Base-by-base conservation (phyloP, 2,888 invertebrate species). In the Stenchaetothrips biformis region DNA sequence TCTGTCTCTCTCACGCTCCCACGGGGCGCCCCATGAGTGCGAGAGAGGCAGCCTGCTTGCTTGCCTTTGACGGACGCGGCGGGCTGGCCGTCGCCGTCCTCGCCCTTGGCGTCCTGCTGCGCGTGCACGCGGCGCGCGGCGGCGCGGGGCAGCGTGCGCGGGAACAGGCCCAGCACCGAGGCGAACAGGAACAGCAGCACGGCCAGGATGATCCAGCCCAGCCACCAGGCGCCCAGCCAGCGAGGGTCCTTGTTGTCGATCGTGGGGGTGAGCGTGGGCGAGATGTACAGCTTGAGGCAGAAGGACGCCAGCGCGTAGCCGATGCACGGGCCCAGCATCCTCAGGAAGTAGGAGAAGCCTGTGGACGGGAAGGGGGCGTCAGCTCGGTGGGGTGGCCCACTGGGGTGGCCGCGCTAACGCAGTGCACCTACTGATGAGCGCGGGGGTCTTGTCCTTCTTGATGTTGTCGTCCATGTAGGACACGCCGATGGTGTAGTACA, bases 191-290 rank as follows among this genome's bases (percentile, higher is more conserved):
- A 88, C 25, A 92, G 87, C 3, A 91, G 85, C 0, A 89, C 85
- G 18, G 90, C 91, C 77, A 92, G 86, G 21, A 93, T 88, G 37
- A 92, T 87, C 91, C 92, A 93, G 0, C 93, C 93, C 78, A 93
- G 85, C 94, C 94, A 94, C 94, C 94, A 94, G n/a, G 94, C 94
- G 0, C 94, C 94, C 77, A 94, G 87, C 94, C 94, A 94, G 83
- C 93, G 89, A 0, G 93, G 93, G 87, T 94, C 93, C 80, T 89
- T 88, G 81, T 89, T 90, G 25, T 89, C 89, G 81, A 94, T 91
- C 1, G 90, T 90, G 7, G 92, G 92, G 74, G 90, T 91, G 81
- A 92, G 85, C 11, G 89, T 88, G 3, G 92, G 92, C 7, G 91
- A 91, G 62, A 92, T 91, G 84, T 92, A 92, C 77, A 92, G 86